A percentile compares a stretch with the other conserved stretches of the same genome.
Conservation (phyloP, 1,140 invertebrate genomes). For the Nylanderia fulva region DNA sequence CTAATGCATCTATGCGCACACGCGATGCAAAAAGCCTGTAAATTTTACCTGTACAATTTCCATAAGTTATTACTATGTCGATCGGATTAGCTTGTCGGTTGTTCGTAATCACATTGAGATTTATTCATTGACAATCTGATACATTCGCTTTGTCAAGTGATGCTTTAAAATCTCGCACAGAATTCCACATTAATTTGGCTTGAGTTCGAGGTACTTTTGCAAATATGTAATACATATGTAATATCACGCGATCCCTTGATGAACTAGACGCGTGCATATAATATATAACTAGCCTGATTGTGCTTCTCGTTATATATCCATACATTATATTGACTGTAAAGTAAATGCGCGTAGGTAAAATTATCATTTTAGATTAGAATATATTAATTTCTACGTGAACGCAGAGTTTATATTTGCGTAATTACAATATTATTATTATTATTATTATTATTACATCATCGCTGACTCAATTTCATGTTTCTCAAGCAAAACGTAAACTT, state of each 20-base stretch:
- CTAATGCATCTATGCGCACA: neutral
- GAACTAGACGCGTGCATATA: slow-evolving; percentile 7
- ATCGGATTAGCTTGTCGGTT: slow-evolving; percentile 51
- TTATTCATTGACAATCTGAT: slow-evolving; percentile 50
- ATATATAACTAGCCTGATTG: slow-evolving; percentile 8
- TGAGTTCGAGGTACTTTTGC: slow-evolving; percentile 49
- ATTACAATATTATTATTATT: neutral
- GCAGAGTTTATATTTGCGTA: neutral
- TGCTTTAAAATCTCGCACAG: slow-evolving; percentile 31
- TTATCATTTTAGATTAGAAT: slow-evolving; percentile 50
- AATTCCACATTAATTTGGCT: slow-evolving; percentile 38
- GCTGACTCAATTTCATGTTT: neutral
- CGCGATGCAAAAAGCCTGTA: neutral
- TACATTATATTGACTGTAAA: slow-evolving; percentile 8
- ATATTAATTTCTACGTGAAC: neutral
- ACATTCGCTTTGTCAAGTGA: slow-evolving; percentile 52
- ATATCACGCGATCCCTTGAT: slow-evolving; percentile 6
- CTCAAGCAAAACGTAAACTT: neutral
- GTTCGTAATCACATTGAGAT: slow-evolving; percentile 61
- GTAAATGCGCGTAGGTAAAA: neutral
- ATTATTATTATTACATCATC: neutral
- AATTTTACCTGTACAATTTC: slow-evolving; percentile 54
- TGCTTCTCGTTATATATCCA: neutral
- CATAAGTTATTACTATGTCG: slow-evolving; percentile 60
- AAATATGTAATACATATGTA: slow-evolving; percentile 28